phyloP scores from a whole-genome alignment of 2,797 vertebrate genomes.

The Pseudomugil tenellus region DNA sequence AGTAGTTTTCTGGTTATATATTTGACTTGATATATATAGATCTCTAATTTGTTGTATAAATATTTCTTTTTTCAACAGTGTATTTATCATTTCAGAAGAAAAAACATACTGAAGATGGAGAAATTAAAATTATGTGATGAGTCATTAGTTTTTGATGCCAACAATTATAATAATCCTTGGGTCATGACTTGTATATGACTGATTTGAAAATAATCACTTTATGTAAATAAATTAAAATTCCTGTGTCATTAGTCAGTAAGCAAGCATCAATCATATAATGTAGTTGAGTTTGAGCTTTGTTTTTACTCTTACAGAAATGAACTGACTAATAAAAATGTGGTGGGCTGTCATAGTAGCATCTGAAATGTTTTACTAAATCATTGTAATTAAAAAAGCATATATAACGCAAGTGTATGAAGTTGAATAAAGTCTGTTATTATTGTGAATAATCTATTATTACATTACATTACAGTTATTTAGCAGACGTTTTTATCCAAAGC shows the following conservation, averaged over 20 bases:
- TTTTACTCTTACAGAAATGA: neutral
- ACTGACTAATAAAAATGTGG: neutral
- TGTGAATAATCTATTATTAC: neutral
- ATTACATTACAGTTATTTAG: no score
- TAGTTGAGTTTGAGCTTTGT: neutral
- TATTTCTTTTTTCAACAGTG: neutral
- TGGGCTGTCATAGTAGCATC: neutral
- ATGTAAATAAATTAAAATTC: neutral
- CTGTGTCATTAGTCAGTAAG: neutral
- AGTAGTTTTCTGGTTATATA: neutral
- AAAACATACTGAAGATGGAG: neutral
- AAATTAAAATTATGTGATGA: slow-evolving; percentile 1
- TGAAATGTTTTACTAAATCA: neutral
- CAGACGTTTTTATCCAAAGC: no score
- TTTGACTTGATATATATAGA: neutral
- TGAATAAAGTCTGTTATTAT: neutral
- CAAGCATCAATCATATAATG: neutral
- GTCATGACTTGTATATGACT: neutral
- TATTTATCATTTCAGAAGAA: neutral
- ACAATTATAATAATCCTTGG: neutral
- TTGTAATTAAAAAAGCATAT: no score
- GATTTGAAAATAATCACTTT: neutral
- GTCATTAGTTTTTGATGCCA: neutral
- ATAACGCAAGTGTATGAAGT: no score
- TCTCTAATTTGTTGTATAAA: neutral